A percentile compares a stretch with the other conserved stretches of the same genome.
These are phyloP conservation scores for Priocnemis perturbator DNA, from an alignment of 2,888 invertebrate genomes.

Conservation along the genomic window DNA sequence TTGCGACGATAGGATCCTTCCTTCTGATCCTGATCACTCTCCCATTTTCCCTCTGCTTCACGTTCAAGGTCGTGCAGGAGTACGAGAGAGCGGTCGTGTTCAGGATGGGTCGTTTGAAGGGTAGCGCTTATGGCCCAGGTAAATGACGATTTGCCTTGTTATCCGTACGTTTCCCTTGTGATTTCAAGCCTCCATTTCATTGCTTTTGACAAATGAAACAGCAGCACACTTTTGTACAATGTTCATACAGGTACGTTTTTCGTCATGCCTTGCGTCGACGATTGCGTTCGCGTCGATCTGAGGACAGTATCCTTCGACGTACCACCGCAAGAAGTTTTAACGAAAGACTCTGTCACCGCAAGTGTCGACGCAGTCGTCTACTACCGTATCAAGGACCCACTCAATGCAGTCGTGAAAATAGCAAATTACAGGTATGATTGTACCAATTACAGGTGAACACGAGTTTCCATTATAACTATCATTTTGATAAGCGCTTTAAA, in stretches of 20 bases:
- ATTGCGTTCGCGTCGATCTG: conserved; percentile 93
- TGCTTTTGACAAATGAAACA: not conserved
- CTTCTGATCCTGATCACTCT: conserved; percentile 86
- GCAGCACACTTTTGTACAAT: not conserved
- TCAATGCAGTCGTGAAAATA: conserved; percentile 85
- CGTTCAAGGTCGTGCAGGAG: conserved; percentile 92
- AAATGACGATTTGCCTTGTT: conserved; percentile 15
- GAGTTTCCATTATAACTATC: no score
- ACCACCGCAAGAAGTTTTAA: conserved; percentile 96
- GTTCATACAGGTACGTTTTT: conserved; percentile 89
- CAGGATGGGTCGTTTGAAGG: conserved; percentile 84
- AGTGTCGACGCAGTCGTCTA: conserved; percentile 94
- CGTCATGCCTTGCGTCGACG: conserved; percentile 95
- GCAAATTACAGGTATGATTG: conserved; percentile 83
- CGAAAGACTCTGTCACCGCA: conserved; percentile 96
- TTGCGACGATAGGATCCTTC: conserved; percentile 84
- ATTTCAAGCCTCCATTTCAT: not conserved
- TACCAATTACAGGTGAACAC: not conserved
- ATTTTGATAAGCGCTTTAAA: no score
- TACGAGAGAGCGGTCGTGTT: conserved; percentile 94
- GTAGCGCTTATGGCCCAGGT: conserved; percentile 69
- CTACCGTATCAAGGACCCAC: conserved; percentile 87
- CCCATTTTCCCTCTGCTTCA: conserved; percentile 89
- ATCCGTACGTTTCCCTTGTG: not conserved
- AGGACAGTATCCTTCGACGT: conserved; percentile 97